Evolutionary conservation across 2,113 vertebrate genomes (phyloP), one percentile per base, ranked within the genome.

Genomic region (Baryphthengus martii): DNA sequence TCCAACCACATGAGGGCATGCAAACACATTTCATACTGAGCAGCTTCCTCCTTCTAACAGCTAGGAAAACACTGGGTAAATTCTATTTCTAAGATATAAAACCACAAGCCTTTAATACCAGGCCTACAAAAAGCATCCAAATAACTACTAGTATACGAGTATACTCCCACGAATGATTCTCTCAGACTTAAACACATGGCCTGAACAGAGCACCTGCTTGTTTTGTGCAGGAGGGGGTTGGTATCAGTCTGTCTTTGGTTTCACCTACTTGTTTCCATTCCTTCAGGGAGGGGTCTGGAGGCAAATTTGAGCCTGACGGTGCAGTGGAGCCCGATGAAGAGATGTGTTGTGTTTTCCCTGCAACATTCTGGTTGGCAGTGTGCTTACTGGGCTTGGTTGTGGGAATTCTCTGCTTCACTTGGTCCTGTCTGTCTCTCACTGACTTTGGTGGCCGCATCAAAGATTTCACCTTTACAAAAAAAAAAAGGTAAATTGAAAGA

Each of bases 231-330:
- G 8, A n/a, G 6, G 11, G 11, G 14, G 13, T 88, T 6, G 0
- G 5, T 62, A 23, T 70, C 66, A 14, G 7, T 0, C 28, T 18
- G 33, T 20, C 63, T 86, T 84, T 70, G 50, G 50, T 90, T 97
- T 89, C 85, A 97, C 98, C 85, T 95, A 99, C 99, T 98, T 99
- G 99, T 90, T 99, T 98, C 99, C 99, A 99, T 62, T 99, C 99
- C 49, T 96, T 94, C 31, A 96, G 92, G 47, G 98, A 58, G 25
- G 96, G 93, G 7, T 97, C 97, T 23, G 97, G 78, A 39, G 97
- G 61, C 40, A 97, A 73, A 13, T 75, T 49, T 5, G 94, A 79
- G 44, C 29, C 70, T 37, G 52, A 96, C 95, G 21, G 93, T 92
- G n/a, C 98, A 79, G 49, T 95, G 17, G 63, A 85, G 44, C 44